Evolutionary conservation across 2,113 vertebrate species (phyloP).

Genomic region (Xenus cinereus): DNA sequence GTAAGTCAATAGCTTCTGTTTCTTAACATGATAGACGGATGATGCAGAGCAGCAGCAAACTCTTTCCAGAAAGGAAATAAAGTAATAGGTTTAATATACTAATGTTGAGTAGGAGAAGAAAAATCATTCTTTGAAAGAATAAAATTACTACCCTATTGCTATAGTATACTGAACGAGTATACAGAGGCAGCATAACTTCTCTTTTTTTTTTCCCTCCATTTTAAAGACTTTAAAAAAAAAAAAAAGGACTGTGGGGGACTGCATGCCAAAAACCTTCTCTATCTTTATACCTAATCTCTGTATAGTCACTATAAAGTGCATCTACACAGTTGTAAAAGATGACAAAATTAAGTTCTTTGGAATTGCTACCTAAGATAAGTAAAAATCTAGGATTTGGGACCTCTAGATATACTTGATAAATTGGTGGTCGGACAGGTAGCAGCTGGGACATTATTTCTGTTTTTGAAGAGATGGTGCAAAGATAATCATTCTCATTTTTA

Average conservation of each 20-base stretch:
- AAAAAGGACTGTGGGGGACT: neutral
- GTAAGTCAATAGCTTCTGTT: neutral
- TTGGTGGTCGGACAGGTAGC: neutral
- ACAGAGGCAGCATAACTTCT: neutral
- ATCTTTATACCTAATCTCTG: neutral
- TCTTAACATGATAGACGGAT: neutral
- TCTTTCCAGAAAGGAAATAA: neutral
- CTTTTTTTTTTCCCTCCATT: neutral
- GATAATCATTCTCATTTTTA: neutral
- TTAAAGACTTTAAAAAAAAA: neutral
- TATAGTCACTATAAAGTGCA: neutral
- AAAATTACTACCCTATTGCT: neutral
- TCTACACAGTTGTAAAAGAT: neutral
- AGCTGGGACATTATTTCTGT: neutral
- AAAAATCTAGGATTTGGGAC: neutral
- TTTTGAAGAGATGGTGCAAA: neutral
- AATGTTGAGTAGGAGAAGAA: neutral
- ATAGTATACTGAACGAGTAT: neutral
- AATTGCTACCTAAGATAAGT: neutral
- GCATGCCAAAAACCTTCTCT: neutral
- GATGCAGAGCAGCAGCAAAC: neutral
- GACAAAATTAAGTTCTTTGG: neutral
- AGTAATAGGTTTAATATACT: neutral
- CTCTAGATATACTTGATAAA: neutral
- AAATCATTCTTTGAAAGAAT: neutral